Base-by-base conservation (phyloP, 1,140 invertebrate genomes). In the Batillaria attramentaria region DNA sequence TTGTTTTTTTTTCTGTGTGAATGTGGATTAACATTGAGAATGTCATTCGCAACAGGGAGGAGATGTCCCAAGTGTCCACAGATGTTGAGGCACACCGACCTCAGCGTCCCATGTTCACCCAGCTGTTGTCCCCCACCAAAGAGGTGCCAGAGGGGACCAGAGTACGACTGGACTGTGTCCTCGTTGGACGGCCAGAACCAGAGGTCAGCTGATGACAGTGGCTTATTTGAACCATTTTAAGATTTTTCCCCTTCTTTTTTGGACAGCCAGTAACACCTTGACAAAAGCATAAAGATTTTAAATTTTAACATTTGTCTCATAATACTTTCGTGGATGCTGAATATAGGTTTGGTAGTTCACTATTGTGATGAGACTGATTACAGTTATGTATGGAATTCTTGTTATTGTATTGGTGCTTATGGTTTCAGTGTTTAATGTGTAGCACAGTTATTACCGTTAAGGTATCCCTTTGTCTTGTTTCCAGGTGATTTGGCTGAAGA, bases 61-160 rank as follows among this genome's bases (percentile, higher is more conserved):
- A 87, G 16, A 84, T 87, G 81, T 86, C 86, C 35, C 84, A 86
- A 57, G 86, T 84, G 10, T 87, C 88, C n/a, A 81, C 85, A 68
- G 88, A 88, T 8, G 73, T 81, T 24, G 88, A 88, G 72, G 78
- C 84, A 57, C 41, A 77, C 35, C 94, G 95, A 83, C 94, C 94
- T 0, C 92, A 94, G 6, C 93, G 94, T 81, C 95, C 95, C 1
- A 93, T 93, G 24, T 94, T 97, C 78, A 94, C 95, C 78, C 87
- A 95, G 75, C 93, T 93, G 2, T 91, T 97, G 13, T 60, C 86
- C 41, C 79, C 86, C 35, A 84, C 79, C 68, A 83, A 83, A 10
- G 92, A 92, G 28, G 93, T 94, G n/a, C 92, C 91, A 79, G 92
- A 92, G 73, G 91, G 91, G 39, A 85, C 83, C 20, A 80, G 89